A percentile compares a stretch with the other conserved stretches of the same genome.
These are phyloP conservation scores for Seriola rivoliana DNA, from an alignment of 2,113 vertebrate genomes.

Conservation along the genomic window DNA sequence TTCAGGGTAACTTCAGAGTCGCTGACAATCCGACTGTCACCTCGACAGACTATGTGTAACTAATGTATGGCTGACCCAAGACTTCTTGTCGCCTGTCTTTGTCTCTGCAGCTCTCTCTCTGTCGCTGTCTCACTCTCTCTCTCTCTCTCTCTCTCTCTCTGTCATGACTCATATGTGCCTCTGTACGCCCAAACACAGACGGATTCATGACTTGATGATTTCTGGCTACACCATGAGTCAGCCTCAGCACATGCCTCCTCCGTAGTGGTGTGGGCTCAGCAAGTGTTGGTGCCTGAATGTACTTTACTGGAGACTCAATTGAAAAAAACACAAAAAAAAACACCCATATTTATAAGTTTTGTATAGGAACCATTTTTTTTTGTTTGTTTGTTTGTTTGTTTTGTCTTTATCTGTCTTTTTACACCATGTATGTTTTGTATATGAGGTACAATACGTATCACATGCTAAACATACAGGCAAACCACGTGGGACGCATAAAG, in stretches of 20 bases:
- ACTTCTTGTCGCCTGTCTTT: conserved; percentile 37
- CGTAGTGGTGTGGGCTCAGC: conserved; percentile 72
- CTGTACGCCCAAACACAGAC: conserved; percentile 74
- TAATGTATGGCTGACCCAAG: conserved; percentile 41
- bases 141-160: conserved; percentile 8
- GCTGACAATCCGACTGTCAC: conserved; percentile 40
- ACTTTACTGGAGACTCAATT: conserved; percentile 27
- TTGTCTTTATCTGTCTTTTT: too few species aligned
- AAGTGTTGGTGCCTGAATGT: conserved; percentile 46
- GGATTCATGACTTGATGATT: conserved; percentile 80
- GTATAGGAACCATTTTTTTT: neutral
- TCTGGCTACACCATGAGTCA: conserved; percentile 73
- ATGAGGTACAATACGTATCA: too few species aligned
- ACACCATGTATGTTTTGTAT: too few species aligned
- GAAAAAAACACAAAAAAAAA: neutral
- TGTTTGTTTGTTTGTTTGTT: too few species aligned
- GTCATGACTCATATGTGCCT: conserved; percentile 75
- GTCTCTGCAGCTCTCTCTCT: conserved; percentile 36
- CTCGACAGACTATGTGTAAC: conserved; percentile 39
- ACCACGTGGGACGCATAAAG: neutral
- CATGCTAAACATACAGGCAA: neutral
- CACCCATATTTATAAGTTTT: neutral
- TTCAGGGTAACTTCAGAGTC: conserved; percentile 42
- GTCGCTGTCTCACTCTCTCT: conserved; percentile 4
- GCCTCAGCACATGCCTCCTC: conserved; percentile 72